Base-by-base conservation (phyloP, 2,113 vertebrate genomes). In the Synchiropus splendidus region DNA sequence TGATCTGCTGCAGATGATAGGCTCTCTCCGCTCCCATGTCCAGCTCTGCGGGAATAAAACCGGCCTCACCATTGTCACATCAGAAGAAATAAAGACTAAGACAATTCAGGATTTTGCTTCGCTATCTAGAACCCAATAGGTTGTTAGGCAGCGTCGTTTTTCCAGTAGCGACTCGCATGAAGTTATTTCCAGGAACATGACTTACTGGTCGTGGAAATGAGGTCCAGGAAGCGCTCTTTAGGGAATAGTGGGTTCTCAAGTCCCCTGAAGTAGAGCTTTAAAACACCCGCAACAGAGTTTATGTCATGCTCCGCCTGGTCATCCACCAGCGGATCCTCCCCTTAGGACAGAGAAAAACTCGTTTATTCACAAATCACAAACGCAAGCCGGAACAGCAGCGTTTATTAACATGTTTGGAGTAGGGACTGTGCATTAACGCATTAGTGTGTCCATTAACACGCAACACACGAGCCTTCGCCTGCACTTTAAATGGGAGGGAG, bases 131-230 rank as follows among this genome's bases (percentile, higher is more conserved):
- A 27, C 8, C 21, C 21, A 27, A 27, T 4, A 27, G 21, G 21
- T 27, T 27, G 4, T 8, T 27, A 27, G 4, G 21, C 21, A 27
- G 21, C 21, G 8, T 4, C 21, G 8, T 27, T 27, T n/a, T n/a
- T n/a, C n/a, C 21, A 27, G 4, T 27, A 27, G 21, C 21, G 21
- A 27, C 21, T 27, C 4, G 21, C 21, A 27, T 5, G 4, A 27
- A 27, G n/a, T 27, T 44, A 45, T 54, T 42, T 57, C 41, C 51
- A 15, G 45, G 11, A 49, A 52, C 13, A 43, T 14, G 36, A 90
- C 95, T 96, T 80, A 98, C 95, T 98, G 64, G 94, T 92, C 34
- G 92, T 95, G 61, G 92, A 94, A 75, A 98, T 89, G 75, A 98
- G 85, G 76, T 98, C 92, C 50, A 91, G 87, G 83, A 97, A 98